Evolutionary conservation across 2,888 invertebrate species (phyloP).

Genomic region (Syritta pipiens): DNA sequence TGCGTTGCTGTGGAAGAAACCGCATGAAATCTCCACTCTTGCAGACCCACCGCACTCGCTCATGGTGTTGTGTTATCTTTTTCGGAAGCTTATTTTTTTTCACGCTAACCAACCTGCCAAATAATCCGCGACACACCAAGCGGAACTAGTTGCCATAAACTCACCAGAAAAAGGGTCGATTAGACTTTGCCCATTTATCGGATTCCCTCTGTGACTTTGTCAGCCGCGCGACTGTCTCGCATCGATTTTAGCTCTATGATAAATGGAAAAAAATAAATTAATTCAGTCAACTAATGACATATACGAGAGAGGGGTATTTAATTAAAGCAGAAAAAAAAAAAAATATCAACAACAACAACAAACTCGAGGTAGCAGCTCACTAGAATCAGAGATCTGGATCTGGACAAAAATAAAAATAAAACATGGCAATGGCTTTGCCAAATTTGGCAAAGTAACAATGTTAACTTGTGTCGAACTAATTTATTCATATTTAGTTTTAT

Average conservation of each 20-base stretch:
- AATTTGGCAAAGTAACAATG: conserved; percentile 65
- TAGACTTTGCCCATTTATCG: neutral
- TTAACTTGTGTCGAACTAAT: conserved; percentile 53
- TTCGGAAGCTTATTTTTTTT: conserved; percentile 51
- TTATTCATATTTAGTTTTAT: conserved; percentile 57
- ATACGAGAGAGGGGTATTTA: conserved; percentile 29
- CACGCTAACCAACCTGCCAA: too few species aligned
- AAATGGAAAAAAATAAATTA: conserved; percentile 50
- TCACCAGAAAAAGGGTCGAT: conserved; percentile 43
- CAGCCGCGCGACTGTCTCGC: conserved; percentile 40
- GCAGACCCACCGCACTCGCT: neutral
- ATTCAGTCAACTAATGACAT: conserved; percentile 46
- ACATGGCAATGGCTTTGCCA: conserved; percentile 64
- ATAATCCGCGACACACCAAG: too few species aligned
- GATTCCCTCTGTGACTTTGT: too few species aligned
- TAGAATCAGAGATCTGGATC: conserved; percentile 40
- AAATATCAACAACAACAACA: too few species aligned
- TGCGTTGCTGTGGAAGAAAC: neutral
- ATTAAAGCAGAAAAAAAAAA: conserved; percentile 57
- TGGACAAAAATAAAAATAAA: too few species aligned
- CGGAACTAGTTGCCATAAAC: neutral
- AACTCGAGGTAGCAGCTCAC: conserved; percentile 32
- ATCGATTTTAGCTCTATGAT: conserved; percentile 33
- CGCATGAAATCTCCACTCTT: neutral
- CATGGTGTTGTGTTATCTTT: conserved; percentile 23